Evolutionary conservation across 2,113 vertebrate species (phyloP).

Genomic region (Rafetus swinhoei): DNA sequence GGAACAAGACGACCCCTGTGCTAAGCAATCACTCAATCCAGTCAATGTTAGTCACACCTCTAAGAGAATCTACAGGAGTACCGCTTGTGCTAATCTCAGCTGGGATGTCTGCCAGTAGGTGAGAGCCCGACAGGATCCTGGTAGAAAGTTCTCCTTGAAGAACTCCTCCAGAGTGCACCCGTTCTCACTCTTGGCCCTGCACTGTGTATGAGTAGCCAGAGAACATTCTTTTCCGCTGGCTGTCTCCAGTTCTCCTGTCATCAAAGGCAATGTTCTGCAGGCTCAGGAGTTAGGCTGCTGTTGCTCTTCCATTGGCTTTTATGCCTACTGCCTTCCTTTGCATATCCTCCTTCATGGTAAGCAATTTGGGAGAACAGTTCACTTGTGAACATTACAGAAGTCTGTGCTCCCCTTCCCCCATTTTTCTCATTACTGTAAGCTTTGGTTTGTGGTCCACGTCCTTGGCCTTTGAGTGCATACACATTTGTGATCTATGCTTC

Average conservation of each 20-base stretch:
- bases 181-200: not conserved
- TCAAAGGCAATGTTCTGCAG: too few species aligned
- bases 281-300: too few species aligned
- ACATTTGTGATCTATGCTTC: not conserved
- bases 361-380: not conserved
- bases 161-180: too few species aligned
- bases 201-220: not conserved
- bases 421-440: not conserved
- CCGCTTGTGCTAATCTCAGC: not conserved
- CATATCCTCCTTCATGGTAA: not conserved
- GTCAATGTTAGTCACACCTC: not conserved
- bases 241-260: not conserved
- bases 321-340: not conserved
- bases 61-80: not conserved
- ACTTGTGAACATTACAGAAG: not conserved
- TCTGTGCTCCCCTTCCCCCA: not conserved
- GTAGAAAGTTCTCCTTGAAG: not conserved
- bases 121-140: rapidly evolving
- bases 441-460: not conserved
- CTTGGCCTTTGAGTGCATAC: not conserved
- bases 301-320: not conserved
- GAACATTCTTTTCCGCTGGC: not conserved
- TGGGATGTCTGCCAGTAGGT: not conserved
- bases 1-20: too few species aligned
- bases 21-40: not conserved